phyloP scores from a whole-genome alignment of 64 coral and sea anemone species.

The Cladopsammia gracilis region DNA sequence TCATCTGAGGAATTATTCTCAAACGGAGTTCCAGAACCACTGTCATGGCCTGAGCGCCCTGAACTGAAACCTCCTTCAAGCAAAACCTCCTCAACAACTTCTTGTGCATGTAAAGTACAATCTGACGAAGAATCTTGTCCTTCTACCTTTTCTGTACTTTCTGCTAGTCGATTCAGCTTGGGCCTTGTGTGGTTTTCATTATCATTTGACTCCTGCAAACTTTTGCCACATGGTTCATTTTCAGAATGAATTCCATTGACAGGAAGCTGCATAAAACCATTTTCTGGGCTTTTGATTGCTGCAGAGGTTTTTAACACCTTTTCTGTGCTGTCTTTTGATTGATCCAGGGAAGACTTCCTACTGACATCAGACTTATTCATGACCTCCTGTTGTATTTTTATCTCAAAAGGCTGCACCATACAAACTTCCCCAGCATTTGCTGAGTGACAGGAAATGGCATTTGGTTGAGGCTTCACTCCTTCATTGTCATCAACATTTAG shows the following conservation, averaged over 20 bases:
- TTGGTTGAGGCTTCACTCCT: too few species aligned
- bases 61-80: not conserved
- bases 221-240: not conserved
- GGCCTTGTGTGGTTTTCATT: not conserved
- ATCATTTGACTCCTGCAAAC: not conserved
- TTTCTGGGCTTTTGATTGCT: not conserved
- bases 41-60: not conserved
- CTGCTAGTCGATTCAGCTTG: not conserved
- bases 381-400: too few species aligned
- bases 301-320: not conserved
- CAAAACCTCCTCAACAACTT: not conserved
- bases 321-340: too few species aligned
- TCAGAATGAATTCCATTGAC: not conserved
- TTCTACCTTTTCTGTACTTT: not conserved
- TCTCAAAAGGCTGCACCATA: not conserved
- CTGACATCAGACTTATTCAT: too few species aligned
- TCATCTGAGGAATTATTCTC: slow-evolving; percentile 43
- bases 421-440: not conserved
- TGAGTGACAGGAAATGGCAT: not conserved
- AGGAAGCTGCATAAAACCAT: not conserved
- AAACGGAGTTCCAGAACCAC: slow-evolving; percentile 30
- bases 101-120: not conserved
- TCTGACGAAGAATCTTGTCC: not conserved
- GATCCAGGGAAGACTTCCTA: too few species aligned
- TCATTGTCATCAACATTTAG: not conserved